A percentile compares a stretch with the other conserved stretches of the same genome.
These are phyloP conservation scores for Malurus leucopterus DNA, from an alignment of 2,797 vertebrate genomes.

Conservation along the genomic window DNA sequence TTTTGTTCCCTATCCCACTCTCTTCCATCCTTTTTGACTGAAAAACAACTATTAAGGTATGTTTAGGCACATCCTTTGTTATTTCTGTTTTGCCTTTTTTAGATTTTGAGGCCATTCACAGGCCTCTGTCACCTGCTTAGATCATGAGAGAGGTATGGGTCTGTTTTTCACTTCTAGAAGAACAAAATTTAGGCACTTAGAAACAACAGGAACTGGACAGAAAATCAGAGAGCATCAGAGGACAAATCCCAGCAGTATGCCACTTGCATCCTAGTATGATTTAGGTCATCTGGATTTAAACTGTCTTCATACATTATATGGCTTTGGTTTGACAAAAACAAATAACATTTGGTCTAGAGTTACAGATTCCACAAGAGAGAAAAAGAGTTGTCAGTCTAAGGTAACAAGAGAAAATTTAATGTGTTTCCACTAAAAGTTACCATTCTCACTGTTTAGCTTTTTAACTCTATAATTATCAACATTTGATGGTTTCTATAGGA, in stretches of 20 bases:
- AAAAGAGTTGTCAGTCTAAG: not conserved
- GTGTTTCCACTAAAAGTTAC: not conserved
- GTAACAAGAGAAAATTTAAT: not conserved
- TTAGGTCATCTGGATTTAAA: not conserved
- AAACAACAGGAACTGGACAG: not conserved
- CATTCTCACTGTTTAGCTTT: not conserved
- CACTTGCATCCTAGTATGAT: not conserved
- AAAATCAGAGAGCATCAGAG: not conserved
- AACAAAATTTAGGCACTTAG: not conserved
- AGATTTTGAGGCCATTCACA: not conserved
- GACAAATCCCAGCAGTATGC: not conserved
- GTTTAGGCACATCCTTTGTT: not conserved
- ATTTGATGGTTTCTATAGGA: not conserved
- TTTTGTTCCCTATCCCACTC: rapidly evolving
- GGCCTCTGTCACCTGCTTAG: not conserved
- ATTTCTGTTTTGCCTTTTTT: not conserved
- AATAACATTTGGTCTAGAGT: not conserved
- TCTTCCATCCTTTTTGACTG: not conserved
- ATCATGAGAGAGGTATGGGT: not conserved
- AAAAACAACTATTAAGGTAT: not conserved
- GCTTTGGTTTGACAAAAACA: not conserved
- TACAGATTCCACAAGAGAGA: not conserved
- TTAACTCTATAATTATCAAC: not conserved
- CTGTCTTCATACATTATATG: not conserved
- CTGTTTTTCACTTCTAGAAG: not conserved